Evolutionary conservation across 2,888 invertebrate genomes (phyloP).

Genomic region (Sisyra nigra): DNA sequence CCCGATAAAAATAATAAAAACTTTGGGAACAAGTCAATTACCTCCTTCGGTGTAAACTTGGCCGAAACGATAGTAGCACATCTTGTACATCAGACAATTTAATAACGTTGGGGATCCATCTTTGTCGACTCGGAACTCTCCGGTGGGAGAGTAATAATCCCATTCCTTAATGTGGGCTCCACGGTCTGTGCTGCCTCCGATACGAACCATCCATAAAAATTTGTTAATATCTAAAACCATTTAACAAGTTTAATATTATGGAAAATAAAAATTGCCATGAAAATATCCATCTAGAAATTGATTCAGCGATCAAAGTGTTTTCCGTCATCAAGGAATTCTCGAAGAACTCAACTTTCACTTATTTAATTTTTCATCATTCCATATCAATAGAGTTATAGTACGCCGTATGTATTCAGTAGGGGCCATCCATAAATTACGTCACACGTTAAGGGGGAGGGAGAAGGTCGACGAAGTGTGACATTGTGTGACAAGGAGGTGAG

Average conservation of each 20-base stretch:
- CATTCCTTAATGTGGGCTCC: conserved; percentile 92
- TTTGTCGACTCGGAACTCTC: conserved; percentile 92
- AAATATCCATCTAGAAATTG: no score
- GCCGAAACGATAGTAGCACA: conserved; percentile 97
- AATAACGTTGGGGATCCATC: conserved; percentile 83
- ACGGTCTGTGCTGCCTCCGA: conserved; percentile 87
- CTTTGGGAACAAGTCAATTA: conserved; percentile 17
- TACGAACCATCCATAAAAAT: conserved; percentile 97
- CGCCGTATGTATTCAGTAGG: no score
- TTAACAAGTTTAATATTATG: conserved; percentile 7
- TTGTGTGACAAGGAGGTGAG: no score
- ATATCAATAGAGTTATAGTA: no score
- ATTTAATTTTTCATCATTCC: not conserved
- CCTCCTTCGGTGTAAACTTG: conserved; percentile 91
- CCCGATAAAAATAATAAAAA: conserved; percentile 1
- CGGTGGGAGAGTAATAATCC: conserved; percentile 90
- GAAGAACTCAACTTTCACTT: conserved; percentile 7
- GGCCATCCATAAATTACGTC: no score
- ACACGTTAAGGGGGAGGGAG: no score
- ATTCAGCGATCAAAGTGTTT: conserved; percentile 7
- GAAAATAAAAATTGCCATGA: no score
- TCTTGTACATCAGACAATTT: conserved; percentile 98
- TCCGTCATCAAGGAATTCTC: conserved; percentile 6
- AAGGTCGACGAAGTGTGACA: no score
- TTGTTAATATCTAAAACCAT: conserved; percentile 77